phyloP scores from a whole-genome alignment of 2,797 vertebrate species.

The Semotilus atromaculatus region DNA sequence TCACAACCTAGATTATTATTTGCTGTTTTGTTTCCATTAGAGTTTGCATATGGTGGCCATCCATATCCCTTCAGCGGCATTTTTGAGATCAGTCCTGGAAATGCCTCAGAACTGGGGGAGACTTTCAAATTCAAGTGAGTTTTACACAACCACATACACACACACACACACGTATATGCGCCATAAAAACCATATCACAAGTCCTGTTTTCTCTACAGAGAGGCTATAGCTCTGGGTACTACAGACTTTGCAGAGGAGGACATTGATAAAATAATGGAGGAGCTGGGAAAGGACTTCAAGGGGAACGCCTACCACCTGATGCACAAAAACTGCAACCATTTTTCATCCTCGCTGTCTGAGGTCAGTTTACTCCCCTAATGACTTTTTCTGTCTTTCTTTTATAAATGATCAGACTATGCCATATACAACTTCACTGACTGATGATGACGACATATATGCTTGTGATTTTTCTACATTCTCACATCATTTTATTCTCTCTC shows the following conservation, averaged over 20 bases:
- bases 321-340: conserved; percentile 95
- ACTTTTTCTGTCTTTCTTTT: neutral
- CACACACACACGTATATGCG: neutral
- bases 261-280: conserved; percentile 92
- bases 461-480: neutral
- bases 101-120: conserved; percentile 86
- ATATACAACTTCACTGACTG: neutral
- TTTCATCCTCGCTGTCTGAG: conserved; percentile 90
- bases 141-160: neutral
- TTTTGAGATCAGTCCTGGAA: conserved; percentile 91
- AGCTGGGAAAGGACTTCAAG: conserved; percentile 90
- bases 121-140: conserved; percentile 96
- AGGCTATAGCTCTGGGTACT: conserved; percentile 91
- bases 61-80: conserved; percentile 93
- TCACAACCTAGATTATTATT: conserved; percentile 47
- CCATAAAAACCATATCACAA: neutral
- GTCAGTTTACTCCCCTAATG: conserved; percentile 64
- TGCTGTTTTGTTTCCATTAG: conserved; percentile 67
- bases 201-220: conserved; percentile 71
- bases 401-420: neutral
- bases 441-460: neutral
- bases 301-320: conserved; percentile 89
- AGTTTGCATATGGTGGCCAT: conserved; percentile 94
- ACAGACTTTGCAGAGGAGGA: conserved; percentile 93
- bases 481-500: neutral